phyloP scores from a whole-genome alignment of 2,113 vertebrate genomes.

The Tamias sibiricus region DNA sequence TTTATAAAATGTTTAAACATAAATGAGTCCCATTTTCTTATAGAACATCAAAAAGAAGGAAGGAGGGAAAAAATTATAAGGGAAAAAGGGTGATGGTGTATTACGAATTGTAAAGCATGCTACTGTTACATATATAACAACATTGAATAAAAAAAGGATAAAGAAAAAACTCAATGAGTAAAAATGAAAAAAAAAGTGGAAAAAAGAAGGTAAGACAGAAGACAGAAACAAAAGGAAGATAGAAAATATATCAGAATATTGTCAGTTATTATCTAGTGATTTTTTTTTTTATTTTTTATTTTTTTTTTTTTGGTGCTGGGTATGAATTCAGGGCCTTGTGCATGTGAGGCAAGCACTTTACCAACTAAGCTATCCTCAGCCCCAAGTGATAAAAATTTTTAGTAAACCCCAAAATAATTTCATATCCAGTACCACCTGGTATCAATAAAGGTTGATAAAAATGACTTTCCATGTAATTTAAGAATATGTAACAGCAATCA shows the following conservation, averaged over 20 bases:
- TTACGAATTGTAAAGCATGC: no score
- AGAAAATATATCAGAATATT: neutral
- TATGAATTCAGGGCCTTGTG: no score
- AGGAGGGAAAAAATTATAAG: neutral
- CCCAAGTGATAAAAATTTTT: neutral
- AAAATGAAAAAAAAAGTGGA: no score
- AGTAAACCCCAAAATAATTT: neutral
- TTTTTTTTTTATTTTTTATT: no score
- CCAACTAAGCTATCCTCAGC: no score
- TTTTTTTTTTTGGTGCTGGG: no score
- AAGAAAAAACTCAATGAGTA: no score
- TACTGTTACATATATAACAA: no score
- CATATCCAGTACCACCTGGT: neutral
- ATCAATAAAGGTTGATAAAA: neutral
- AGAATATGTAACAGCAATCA: neutral
- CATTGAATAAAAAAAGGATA: no score
- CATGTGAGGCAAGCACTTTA: no score
- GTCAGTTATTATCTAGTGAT: neutral
- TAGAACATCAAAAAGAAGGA: constrained; percentile 34
- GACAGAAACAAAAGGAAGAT: no score
- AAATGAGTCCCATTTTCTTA: neutral
- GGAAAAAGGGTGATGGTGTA: no score
- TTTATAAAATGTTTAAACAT: constrained; percentile 31
- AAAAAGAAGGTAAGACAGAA: neutral
- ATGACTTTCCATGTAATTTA: constrained; percentile 6